Conservation (phyloP, 2,888 invertebrate species). For the Drosophila putrida region DNA sequence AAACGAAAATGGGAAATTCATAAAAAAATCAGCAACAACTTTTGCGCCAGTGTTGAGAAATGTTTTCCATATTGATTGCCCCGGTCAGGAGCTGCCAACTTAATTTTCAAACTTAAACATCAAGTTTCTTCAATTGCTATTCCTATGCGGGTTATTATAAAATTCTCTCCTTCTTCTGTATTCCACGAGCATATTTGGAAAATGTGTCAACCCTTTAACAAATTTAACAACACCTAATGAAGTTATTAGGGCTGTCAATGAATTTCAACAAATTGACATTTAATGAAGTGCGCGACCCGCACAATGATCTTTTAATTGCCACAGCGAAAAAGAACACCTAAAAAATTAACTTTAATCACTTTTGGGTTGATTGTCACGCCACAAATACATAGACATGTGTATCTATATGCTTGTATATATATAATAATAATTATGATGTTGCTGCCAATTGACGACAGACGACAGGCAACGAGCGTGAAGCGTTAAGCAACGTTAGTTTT, state of each 20-base stretch:
- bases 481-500: constrained; percentile 40
- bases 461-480: constrained; percentile 64
- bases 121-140: constrained; percentile 22
- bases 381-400: not conserved
- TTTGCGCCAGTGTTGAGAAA: constrained; percentile 38
- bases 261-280: constrained; percentile 78
- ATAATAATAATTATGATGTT: constrained; percentile 57
- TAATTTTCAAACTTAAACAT: constrained; percentile 22
- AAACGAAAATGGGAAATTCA: constrained; percentile 47
- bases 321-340: constrained; percentile 45
- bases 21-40: constrained; percentile 62
- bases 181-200: not conserved
- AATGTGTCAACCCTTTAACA: constrained; percentile 48
- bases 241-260: constrained; percentile 77
- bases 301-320: constrained; percentile 77
- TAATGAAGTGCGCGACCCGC: constrained; percentile 77
- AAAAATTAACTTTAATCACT: constrained; percentile 71
- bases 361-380: constrained; percentile 44
- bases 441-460: constrained; percentile 54
- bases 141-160: constrained; percentile 47
- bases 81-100: constrained; percentile 1
- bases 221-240: constrained; percentile 61
- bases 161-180: not conserved
- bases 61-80: constrained; percentile 38
- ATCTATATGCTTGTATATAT: constrained; percentile 14